Conservation (phyloP, 2,888 invertebrate genomes). For the Aethes cnicana region DNA sequence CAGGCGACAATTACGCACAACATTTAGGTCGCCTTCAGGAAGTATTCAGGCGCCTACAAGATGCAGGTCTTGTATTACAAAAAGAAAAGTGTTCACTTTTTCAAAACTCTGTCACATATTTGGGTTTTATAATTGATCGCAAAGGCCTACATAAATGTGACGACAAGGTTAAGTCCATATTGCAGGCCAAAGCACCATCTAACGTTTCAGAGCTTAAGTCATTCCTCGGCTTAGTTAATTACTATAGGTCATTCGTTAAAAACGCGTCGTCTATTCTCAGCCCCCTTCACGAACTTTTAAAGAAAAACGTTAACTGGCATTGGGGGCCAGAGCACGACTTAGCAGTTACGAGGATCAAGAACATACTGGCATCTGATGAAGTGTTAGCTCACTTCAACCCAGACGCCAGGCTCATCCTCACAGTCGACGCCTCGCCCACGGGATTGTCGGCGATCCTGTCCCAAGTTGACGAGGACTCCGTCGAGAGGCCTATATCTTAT, state of each 20-base stretch:
- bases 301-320: constrained; percentile 21
- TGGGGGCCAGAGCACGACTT: constrained; percentile 26
- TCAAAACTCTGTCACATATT: neutral
- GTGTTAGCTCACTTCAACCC: constrained; percentile 37
- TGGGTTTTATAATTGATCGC: neutral
- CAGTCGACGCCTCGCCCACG: constrained; percentile 37
- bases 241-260: neutral
- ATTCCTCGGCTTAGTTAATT: too few relatives aligned
- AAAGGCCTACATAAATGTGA: neutral
- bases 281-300: constrained; percentile 11
- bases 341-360: constrained; percentile 33
- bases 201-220: neutral
- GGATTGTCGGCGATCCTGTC: constrained; percentile 37
- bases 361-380: constrained; percentile 32
- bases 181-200: neutral
- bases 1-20: neutral
- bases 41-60: neutral
- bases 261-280: neutral
- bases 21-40: neutral
- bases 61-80: neutral
- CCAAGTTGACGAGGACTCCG: constrained; percentile 21
- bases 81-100: neutral
- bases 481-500: constrained; percentile 35
- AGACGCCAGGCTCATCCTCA: constrained; percentile 34
- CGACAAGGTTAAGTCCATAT: neutral